Evolutionary conservation across 2,888 invertebrate species (phyloP), one percentile per base, ranked within the genome.

Genomic region (Leptinotarsa tumamoca): DNA sequence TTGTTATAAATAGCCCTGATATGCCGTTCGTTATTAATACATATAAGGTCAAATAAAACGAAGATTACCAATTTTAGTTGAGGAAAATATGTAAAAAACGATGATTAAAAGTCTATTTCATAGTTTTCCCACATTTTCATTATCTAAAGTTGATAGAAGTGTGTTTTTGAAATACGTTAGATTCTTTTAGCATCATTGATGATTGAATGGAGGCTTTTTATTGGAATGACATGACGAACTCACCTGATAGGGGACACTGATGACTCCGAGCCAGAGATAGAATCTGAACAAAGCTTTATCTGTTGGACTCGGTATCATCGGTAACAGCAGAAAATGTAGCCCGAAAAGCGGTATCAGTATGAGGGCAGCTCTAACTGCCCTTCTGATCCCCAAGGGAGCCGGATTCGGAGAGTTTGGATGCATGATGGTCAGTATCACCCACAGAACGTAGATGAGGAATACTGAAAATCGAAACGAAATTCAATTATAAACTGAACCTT

Each of bases 341-440:
- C 95, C 95, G 74, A 95, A 93, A 0, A 95, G 88, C 0, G 95
- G 95, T n/a, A 95, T 93, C 85, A 95, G 89, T 80, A 95, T 93
- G 10, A 94, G 89, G 0, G 94, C 92, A 0, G 95, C 95, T 72
- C 94, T 88, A 0, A 92, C 92, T 0, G 95, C 94, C 83, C 94
- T 93, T 63, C 90, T 88, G 67, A 92, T 91, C 23, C 92, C 91
- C 54, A 90, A 82, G 0, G 92, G 91, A 0, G 91, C 90, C 0
- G 91, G 91, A 78, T 92, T 92, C 13, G 91, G 90, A 5, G 92
- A 92, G 54, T 90, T 90, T 1, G 92, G 92, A 84, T 91, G 91
- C 77, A 94, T 87, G 81, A 94, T 93, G 2, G 91, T 92, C 2
- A 93, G 87, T 73, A 93, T 90, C 0, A 93, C 91, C 4, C 91